Evolutionary conservation across 2,113 vertebrate genomes (phyloP).

Genomic region (Pollimyrus isidori): DNA sequence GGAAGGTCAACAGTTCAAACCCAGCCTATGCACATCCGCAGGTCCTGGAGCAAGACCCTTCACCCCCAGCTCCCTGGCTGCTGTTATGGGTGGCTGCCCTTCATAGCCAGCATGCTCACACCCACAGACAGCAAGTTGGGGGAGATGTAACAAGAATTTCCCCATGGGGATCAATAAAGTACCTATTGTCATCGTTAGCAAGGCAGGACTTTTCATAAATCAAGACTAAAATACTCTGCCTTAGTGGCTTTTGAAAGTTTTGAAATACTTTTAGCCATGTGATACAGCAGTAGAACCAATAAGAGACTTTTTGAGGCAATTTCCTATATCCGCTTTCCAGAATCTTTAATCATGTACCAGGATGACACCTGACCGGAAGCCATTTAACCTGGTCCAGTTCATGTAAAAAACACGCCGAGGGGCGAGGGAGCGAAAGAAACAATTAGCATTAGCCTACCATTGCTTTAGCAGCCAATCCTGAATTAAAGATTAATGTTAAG

Average conservation of each 20-base stretch:
- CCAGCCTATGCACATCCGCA: too few relatives aligned
- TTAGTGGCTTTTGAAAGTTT: neutral
- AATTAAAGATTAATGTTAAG: neutral
- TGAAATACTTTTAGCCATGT: neutral
- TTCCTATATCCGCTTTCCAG: neutral
- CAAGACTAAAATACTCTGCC: neutral
- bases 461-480: neutral
- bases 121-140: too few relatives aligned
- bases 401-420: neutral
- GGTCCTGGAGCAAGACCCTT: too few relatives aligned
- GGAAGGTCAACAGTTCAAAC: too few relatives aligned
- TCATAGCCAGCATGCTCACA: too few relatives aligned
- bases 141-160: too few relatives aligned
- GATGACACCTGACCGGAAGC: neutral
- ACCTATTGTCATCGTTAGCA: neutral
- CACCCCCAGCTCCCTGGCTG: too few relatives aligned
- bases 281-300: neutral
- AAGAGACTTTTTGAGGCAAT: neutral
- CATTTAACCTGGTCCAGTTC: neutral
- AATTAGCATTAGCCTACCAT: neutral
- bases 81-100: too few relatives aligned
- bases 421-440: neutral
- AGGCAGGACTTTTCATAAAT: neutral
- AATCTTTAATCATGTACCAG: neutral
- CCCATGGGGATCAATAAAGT: too few relatives aligned